Conservation (phyloP, 2,113 vertebrate species). For the Chinchilla lanigera region DNA sequence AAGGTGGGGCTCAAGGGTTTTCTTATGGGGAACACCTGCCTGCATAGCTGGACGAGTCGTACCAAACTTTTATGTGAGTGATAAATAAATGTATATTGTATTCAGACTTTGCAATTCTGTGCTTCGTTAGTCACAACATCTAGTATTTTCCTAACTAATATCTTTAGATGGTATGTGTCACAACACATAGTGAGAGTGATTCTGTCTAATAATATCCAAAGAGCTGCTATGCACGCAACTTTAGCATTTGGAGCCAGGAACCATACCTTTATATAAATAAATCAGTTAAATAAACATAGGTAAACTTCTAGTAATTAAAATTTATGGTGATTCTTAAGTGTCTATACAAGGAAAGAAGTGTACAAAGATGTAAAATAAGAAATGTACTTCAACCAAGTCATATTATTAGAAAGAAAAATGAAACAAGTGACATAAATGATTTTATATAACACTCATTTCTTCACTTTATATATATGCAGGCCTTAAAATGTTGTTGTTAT, state of each 20-base stretch:
- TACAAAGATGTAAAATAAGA: not conserved
- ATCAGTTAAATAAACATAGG: not conserved
- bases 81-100: not conserved
- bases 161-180: not conserved
- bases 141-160: not conserved
- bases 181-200: not conserved
- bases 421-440: not conserved
- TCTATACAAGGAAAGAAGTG: not conserved
- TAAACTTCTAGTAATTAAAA: not conserved
- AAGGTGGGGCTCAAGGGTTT: not conserved
- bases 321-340: not conserved
- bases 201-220: not conserved
- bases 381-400: not conserved
- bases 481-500: not conserved
- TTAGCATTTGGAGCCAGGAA: not conserved
- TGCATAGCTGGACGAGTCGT: not conserved
- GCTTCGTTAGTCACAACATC: not conserved
- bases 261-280: not conserved
- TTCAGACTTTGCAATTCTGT: not conserved
- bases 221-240: not conserved
- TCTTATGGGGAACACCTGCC: not conserved
- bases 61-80: not conserved
- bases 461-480: not conserved
- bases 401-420: not conserved
- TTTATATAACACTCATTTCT: not conserved